Evolutionary conservation across 2,888 invertebrate genomes (phyloP), one percentile per base, ranked within the genome.

Genomic region (Seira sanloemensis): DNA sequence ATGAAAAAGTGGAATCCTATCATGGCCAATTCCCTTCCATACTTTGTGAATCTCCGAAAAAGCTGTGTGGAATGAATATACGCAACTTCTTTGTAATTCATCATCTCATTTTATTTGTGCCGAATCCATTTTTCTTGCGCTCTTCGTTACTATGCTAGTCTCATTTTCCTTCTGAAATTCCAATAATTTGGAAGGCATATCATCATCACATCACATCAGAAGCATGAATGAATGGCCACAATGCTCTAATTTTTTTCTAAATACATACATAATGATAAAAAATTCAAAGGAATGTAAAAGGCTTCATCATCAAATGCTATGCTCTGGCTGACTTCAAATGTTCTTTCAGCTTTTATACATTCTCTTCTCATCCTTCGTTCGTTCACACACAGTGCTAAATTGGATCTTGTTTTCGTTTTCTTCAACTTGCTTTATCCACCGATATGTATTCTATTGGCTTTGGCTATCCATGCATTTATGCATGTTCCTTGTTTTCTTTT

Each of bases 161-260:
- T 73, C 79, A 72, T 72, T 19, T 68, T 27, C 68, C n/a, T 78
- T 69, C 72, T 50, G 37, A 62, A 72, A 7, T 26, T 79, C 25
- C 18, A 54, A 67, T 67, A 37, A n/a, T n/a, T n/a, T n/a, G n/a
- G n/a, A n/a, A n/a, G n/a, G n/a, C 26, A 66, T 26, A 25, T 37
- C 66, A 75, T 75, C 62, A 65, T 75, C 78, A 79, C 69, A 78
- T 66, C 58, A 73, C 58, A 67, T 67, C 79, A 79, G 73, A 73
- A 79, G 73, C 79, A 79, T 79, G 79, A 79, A 73, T 79, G 79
- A 79, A 67, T 79, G 79, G 69, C 79, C 79, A 79, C 79, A 79
- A 79, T 79, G 67, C 72, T 72, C 72, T 78, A 67, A 67, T 76
- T 68, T 76, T 76, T 76, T n/a, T n/a, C n/a, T n/a, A n/a, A n/a